These are phyloP conservation scores for Lepidocyrtoides sp. DNA, from an alignment of 2,888 invertebrate species.

Conservation along the genomic window DNA sequence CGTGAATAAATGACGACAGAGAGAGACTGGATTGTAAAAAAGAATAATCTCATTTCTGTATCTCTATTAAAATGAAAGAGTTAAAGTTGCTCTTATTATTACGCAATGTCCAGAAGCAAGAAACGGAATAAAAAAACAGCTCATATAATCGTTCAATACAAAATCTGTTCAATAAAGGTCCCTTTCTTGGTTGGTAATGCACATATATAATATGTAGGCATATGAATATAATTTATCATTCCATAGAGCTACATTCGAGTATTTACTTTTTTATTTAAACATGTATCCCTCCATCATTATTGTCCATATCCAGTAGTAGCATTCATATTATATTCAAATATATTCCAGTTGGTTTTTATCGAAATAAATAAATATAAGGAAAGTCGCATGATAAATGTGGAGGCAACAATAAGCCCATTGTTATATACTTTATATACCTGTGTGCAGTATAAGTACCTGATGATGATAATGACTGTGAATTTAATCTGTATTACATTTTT, in stretches of 20 bases:
- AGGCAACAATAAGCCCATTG: slow-evolving; percentile 74
- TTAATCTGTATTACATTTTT: slow-evolving; percentile 65
- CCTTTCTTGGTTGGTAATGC: not conserved
- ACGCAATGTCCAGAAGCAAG: slow-evolving; percentile 74
- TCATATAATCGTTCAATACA: slow-evolving; percentile 28
- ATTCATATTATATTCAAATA: too few species aligned
- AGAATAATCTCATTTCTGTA: slow-evolving; percentile 13
- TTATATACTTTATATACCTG: slow-evolving; percentile 60
- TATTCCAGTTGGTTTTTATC: slow-evolving; percentile 46
- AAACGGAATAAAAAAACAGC: slow-evolving; percentile 28
- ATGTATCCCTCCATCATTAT: not conserved
- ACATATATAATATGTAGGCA: not conserved
- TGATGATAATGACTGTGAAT: slow-evolving; percentile 62
- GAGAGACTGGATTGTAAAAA: not conserved
- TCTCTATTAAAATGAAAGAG: slow-evolving; percentile 27
- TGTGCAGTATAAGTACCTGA: slow-evolving; percentile 28
- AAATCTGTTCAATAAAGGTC: slow-evolving; percentile 18
- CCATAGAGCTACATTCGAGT: not conserved
- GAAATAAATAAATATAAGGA: slow-evolving; percentile 44
- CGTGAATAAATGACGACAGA: not conserved
- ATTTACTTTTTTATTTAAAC: not conserved
- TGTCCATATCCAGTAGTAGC: not conserved
- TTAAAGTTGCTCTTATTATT: slow-evolving; percentile 64
- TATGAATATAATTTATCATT: not conserved
- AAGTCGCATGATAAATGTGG: slow-evolving; percentile 46